Evolutionary conservation across 2,888 invertebrate species (phyloP), one percentile per base, ranked within the genome.

Genomic region (Panorpa germanica): DNA sequence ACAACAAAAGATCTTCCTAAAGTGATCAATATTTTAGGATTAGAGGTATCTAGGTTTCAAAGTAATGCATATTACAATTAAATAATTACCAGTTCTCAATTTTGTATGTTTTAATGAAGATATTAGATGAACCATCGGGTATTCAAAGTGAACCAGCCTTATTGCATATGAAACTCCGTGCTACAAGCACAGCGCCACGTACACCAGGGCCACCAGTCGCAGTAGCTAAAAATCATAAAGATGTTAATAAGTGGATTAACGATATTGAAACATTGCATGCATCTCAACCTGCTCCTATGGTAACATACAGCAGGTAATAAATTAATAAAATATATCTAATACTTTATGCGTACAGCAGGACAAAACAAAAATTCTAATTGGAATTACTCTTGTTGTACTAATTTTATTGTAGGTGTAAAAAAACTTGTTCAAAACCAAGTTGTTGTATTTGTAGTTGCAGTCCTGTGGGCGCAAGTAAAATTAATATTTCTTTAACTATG

Each of bases 121-220:
- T 83, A n/a, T 50, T 90, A 36, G 98, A 99, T 50, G 98, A 98
- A 51, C 98, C 98, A 0, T 78, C 86, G 22, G 74, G 86, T 0
- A 75, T 78, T 41, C 98, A 99, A 57, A 93, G 91, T 40, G 98
- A 93, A 45, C 81, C 90, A 0, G 85, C 88, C n/a, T 63, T 93
- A 6, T 59, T 98, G 2, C 90, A 91, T 45, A 65, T 98, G 39
- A 88, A 93, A 48, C 59, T 98, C 26, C 59, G 93, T 33, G 69
- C 77, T 35, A 49, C 73, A 45, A 59, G 75, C 43, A 62, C 49
- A 55, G 35, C 45, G 0, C 15, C n/a, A 37, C 49, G 55, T 44
- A 45, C 33, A 41, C 46, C 46, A 15, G 43, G 43, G 3, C 29
- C 44, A 10, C 48, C 41, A 29, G 42, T 53, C 19, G 51, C 53